Evolutionary conservation across 37 sponge, comb jelly and placozoan species (phyloP).

Genomic region (Halisarca cf. caerulea): DNA sequence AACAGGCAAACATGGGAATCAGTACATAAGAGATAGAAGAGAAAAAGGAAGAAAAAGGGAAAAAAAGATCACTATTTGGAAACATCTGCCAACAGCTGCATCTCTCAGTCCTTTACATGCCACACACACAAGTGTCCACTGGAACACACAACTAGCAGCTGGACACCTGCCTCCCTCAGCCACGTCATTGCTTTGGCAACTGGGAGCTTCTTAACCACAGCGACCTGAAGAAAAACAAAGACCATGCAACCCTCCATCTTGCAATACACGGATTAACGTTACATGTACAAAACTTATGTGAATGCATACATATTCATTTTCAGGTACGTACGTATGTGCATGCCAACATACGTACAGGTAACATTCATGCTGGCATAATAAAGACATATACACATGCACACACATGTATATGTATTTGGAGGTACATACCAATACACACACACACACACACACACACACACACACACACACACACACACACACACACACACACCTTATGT

Average conservation of each 20-base stretch:
- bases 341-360: slow-evolving; percentile 11
- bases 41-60: too few relatives aligned
- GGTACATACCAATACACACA: background rate
- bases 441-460: slow-evolving; percentile 29
- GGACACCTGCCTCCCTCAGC: slow-evolving; percentile 32
- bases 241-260: too few relatives aligned
- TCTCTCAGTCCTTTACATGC: slow-evolving; percentile 8
- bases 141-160: slow-evolving; percentile 31
- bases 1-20: too few relatives aligned
- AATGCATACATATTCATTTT: background rate
- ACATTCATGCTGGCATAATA: too few relatives aligned
- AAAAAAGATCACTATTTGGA: background rate
- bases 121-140: slow-evolving; percentile 35
- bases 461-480: background rate
- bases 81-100: background rate
- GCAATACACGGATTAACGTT: too few relatives aligned
- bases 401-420: background rate
- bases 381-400: background rate
- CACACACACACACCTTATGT: background rate
- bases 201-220: background rate
- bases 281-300: too few relatives aligned
- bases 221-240: background rate
- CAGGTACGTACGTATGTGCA: slow-evolving; percentile 12
- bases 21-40: too few relatives aligned
- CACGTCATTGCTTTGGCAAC: slow-evolving; percentile 39